Base-by-base conservation (phyloP, 1,140 invertebrate species). In the Megalonaias nervosa region DNA sequence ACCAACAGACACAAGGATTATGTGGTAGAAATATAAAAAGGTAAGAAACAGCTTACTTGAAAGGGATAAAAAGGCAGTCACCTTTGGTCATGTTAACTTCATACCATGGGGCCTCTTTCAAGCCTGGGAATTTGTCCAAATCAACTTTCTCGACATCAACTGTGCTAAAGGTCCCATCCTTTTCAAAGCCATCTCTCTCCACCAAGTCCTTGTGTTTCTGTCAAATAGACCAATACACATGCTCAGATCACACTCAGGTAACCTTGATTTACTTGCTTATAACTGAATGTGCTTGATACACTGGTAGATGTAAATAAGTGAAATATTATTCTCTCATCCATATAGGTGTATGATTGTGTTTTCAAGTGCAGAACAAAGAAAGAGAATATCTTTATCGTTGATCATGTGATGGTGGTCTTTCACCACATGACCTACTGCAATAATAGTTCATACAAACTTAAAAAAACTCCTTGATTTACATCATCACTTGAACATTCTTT, bases 11-110 rank as follows among this genome's bases (percentile, higher is more conserved):
- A 48, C 4, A 48, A 48, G 38, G 9, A 48, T 4, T 48, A 48
- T 48, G 9, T 48, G 38, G 38, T 11, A 48, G 38, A 11, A 11
- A 48, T 48, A 48, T 48, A 48, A 48, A 48, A 48, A 48, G 38
- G 0, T 48, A 55, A 62, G n/a, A 21, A 23, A 19, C 17, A 77
- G 80, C 79, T 74, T 38, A 88, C 87, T 78, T 84, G 65, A 82
- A 84, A 9, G 90, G 90, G 56, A 91, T 90, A 74, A 81, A 91
- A 11, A 91, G 64, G 82, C 90, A 91, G 77, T 91, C 90, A 57
- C 90, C 90, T 70, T 86, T 83, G 5, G 78, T 71, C 59, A 91
- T 72, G 61, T 85, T 83, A 2, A 86, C 85, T 23, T 82, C 58
- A 61, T 85, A 77, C 84, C 86, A 91, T 19, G 87, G 81, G 13